Conservation (phyloP, 2,797 vertebrate species). For the Saxicola maurus region DNA sequence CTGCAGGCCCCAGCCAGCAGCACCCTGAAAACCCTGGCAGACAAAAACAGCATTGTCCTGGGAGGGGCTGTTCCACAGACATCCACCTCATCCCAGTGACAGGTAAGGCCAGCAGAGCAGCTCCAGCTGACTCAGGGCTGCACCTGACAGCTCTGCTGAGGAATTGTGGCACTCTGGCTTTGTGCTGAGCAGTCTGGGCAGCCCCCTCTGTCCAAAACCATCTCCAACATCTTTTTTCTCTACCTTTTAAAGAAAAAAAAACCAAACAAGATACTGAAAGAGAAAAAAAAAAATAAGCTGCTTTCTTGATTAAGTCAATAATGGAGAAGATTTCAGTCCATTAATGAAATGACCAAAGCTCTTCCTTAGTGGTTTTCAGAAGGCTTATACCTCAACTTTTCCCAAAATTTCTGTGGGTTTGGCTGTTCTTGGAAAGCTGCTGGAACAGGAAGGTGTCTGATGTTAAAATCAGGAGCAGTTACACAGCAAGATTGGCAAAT, state of each 20-base stretch:
- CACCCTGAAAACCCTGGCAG: slow-evolving; percentile 81
- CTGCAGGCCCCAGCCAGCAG: slow-evolving; percentile 84
- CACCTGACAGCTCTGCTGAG: background rate
- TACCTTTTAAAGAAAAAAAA: background rate
- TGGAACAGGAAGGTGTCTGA: background rate
- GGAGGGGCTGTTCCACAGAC: slow-evolving; percentile 63
- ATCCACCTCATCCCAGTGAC: slow-evolving; percentile 58
- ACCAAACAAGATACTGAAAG: accelerated
- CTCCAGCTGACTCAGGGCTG: background rate
- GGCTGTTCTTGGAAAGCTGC: background rate
- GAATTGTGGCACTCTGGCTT: background rate
- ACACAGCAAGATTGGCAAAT: background rate
- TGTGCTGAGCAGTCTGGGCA: background rate
- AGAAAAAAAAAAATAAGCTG: background rate
- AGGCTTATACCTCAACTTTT: background rate
- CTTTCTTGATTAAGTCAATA: background rate
- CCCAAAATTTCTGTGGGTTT: accelerated
- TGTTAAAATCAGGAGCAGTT: background rate
- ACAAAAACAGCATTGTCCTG: slow-evolving; percentile 87
- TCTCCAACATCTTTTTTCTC: background rate
- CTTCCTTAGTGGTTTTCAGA: background rate
- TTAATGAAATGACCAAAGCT: background rate
- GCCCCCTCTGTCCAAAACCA: background rate
- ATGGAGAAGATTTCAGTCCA: background rate
- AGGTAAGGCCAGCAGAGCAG: background rate